Percentiles rank a stretch among this genome's conserved stretches.
Conservation (phyloP, 1,140 invertebrate genomes). For the Hycleus phaleratus region DNA sequence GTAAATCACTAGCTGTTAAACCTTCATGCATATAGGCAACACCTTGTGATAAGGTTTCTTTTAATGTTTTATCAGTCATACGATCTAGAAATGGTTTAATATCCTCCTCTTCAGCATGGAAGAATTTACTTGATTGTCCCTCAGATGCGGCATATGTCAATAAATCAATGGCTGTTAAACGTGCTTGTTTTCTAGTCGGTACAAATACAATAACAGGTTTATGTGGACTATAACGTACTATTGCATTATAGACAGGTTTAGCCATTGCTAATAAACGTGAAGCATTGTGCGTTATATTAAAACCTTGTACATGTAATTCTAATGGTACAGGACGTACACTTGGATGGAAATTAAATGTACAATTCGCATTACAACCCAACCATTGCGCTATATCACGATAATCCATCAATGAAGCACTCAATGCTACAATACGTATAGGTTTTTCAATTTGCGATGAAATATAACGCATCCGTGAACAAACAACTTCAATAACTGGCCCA, state of each 20-base stretch:
- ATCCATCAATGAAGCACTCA: slow-evolving; percentile 91
- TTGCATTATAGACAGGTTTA: slow-evolving; percentile 93
- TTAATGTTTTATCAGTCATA: slow-evolving; percentile 80
- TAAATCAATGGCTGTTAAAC: slow-evolving; percentile 90
- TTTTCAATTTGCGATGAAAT: slow-evolving; percentile 94
- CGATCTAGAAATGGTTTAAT: slow-evolving; percentile 81
- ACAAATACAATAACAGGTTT: slow-evolving; percentile 96
- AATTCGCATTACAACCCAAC: slow-evolving; percentile 88
- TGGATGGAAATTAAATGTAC: slow-evolving; percentile 97
- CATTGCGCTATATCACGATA: slow-evolving; percentile 94
- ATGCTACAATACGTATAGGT: slow-evolving; percentile 89
- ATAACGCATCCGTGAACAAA: slow-evolving; percentile 95
- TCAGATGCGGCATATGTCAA: slow-evolving; percentile 89
- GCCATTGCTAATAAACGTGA: slow-evolving; percentile 94
- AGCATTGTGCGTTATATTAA: slow-evolving; percentile 96
- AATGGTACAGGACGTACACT: slow-evolving; percentile 91
- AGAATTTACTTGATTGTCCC: slow-evolving; percentile 73
- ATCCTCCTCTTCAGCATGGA: slow-evolving; percentile 80
- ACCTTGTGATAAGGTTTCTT: slow-evolving; percentile 82
- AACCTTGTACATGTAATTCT: slow-evolving; percentile 93
- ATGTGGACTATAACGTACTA: slow-evolving; percentile 77
- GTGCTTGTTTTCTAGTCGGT: slow-evolving; percentile 86
- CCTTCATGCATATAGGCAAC: slow-evolving; percentile 98
- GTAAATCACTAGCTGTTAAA: slow-evolving; percentile 70
- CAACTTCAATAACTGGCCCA: slow-evolving; percentile 91